These are phyloP conservation scores for Sigmodon hispidus DNA, from an alignment of 2,113 vertebrate genomes.

Conservation along the genomic window DNA sequence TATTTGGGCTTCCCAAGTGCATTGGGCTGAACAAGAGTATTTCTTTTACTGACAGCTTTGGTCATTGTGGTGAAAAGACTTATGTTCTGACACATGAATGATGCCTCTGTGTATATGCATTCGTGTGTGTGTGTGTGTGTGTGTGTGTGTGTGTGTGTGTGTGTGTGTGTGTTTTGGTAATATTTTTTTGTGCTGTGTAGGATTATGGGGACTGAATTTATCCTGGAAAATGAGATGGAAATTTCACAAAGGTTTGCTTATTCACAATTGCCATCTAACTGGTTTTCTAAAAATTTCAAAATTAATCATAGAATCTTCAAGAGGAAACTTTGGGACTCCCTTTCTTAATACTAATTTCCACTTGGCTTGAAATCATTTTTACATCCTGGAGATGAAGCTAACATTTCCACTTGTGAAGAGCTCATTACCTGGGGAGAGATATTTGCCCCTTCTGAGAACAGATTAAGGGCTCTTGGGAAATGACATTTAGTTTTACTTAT, in stretches of 20 bases:
- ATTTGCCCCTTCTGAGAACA: not conserved
- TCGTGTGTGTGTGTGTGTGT: not conserved
- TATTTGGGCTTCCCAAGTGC: conserved; percentile 81
- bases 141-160: conserved; percentile 48
- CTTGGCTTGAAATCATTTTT: not conserved
- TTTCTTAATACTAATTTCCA: not conserved
- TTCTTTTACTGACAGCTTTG: conserved; percentile 76
- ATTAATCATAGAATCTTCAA: conserved; percentile 54
- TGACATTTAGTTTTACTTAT: not conserved
- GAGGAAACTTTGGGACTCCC: not conserved
- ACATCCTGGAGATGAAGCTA: conserved; percentile 28
- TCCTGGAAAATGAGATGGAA: conserved; percentile 73
- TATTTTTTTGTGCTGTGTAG: conserved; percentile 65
- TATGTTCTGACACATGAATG: conserved; percentile 79
- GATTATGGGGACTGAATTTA: conserved; percentile 60
- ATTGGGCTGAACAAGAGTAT: conserved; percentile 78
- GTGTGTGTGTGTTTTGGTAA: conserved; percentile 28
- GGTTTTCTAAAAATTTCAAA: conserved; percentile 46
- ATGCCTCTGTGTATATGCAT: conserved; percentile 72
- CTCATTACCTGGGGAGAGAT: not conserved
- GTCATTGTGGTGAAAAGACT: conserved; percentile 82
- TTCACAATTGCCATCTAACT: conserved; percentile 68
- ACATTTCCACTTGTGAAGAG: not conserved
- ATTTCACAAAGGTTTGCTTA: conserved; percentile 63
- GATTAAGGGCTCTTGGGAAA: not conserved